A percentile compares a stretch with the other conserved stretches of the same genome.
phyloP scores from a whole-genome alignment of 2,113 vertebrate genomes.

The Austrofundulus limnaeus region DNA sequence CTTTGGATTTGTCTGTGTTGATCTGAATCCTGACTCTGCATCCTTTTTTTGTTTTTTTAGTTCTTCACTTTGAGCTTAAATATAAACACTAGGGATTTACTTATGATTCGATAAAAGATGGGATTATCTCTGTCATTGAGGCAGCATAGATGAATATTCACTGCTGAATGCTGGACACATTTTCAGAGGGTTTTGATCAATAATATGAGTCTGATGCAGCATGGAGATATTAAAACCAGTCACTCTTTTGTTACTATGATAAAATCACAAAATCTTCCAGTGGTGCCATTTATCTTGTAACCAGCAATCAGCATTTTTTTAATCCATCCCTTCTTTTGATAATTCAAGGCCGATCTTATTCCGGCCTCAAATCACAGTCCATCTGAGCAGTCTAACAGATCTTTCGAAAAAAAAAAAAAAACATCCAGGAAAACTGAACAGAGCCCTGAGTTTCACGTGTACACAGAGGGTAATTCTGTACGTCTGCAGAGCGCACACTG shows the following conservation, averaged over 20 bases:
- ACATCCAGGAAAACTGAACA: constrained; percentile 59
- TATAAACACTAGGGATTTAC: neutral
- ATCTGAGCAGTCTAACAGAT: constrained; percentile 55
- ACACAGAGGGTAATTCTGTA: constrained; percentile 29
- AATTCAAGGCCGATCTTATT: constrained; percentile 15
- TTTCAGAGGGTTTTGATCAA: constrained; percentile 6
- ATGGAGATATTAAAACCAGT: constrained; percentile 12
- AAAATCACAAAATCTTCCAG: constrained; percentile 15
- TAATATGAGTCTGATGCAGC: neutral
- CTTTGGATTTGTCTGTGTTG: too few species aligned
- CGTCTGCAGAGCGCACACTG: constrained; percentile 65
- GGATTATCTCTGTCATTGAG: neutral
- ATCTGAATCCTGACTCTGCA: too few species aligned
- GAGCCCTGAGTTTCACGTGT: constrained; percentile 50
- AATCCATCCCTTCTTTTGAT: constrained; percentile 57
- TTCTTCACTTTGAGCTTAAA: neutral
- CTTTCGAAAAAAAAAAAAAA: constrained; percentile 33
- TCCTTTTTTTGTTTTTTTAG: neutral
- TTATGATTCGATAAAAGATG: neutral
- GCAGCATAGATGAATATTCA: constrained; percentile 2
- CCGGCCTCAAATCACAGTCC: constrained; percentile 46
- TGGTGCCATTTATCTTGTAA: constrained; percentile 34
- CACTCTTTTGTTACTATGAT: constrained; percentile 18
- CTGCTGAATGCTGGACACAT: neutral
- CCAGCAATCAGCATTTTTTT: constrained; percentile 34